phyloP scores from a whole-genome alignment of 2,888 invertebrate species.

The Cryptocheilus praepositus region DNA sequence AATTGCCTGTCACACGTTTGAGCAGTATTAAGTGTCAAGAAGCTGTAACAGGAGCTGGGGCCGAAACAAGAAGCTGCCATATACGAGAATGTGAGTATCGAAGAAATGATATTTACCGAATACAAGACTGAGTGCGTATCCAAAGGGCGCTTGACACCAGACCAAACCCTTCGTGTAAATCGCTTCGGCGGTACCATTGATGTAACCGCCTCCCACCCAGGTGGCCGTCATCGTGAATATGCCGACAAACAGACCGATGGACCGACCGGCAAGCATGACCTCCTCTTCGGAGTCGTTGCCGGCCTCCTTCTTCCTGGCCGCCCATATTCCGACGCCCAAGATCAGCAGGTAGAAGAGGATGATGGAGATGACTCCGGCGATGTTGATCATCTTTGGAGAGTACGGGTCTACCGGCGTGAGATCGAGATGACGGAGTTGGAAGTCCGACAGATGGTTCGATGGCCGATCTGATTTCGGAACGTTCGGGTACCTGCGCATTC shows the following conservation, averaged over 20 bases:
- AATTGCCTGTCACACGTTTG: too few relatives aligned
- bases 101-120: slow-evolving; percentile 81
- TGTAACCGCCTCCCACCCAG: slow-evolving; percentile 99
- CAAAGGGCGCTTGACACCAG: slow-evolving; percentile 99
- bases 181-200: slow-evolving; percentile 98
- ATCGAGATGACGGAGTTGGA: slow-evolving; percentile 69
- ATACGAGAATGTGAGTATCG: too few relatives aligned
- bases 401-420: slow-evolving; percentile 69
- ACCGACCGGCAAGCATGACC: slow-evolving; percentile 98
- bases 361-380: slow-evolving; percentile 95
- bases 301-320: slow-evolving; percentile 92
- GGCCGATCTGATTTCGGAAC: slow-evolving; percentile 66
- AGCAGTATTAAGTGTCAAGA: too few relatives aligned
- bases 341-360: slow-evolving; percentile 97
- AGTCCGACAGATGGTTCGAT: slow-evolving; percentile 66
- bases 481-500: slow-evolving; percentile 66
- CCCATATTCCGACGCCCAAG: slow-evolving; percentile 97
- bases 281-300: slow-evolving; percentile 96
- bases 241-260: slow-evolving; percentile 97
- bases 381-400: slow-evolving; percentile 86
- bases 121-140: slow-evolving; percentile 95
- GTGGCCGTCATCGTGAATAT: slow-evolving; percentile 99
- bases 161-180: slow-evolving; percentile 94
- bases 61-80: too few relatives aligned
- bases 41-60: slow-evolving; percentile 57